These are phyloP conservation scores for Chlorodrepanis virens DNA, from an alignment of 2,113 vertebrate genomes.

Conservation along the genomic window DNA sequence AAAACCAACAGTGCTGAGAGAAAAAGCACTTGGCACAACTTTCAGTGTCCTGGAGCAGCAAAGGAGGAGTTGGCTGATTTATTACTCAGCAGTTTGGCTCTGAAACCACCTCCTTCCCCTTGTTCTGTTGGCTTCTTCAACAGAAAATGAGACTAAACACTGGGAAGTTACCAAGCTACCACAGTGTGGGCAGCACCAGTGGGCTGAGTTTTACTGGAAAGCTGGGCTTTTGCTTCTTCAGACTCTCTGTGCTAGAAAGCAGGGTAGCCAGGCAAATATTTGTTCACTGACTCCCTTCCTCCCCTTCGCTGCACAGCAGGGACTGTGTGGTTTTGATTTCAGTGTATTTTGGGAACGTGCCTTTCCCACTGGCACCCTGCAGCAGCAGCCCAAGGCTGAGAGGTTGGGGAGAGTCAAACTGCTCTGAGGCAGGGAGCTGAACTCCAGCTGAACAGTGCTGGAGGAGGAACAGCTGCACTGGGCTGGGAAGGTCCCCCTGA, in stretches of 20 bases:
- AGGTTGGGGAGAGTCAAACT: not conserved
- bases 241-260: slow-evolving; percentile 5
- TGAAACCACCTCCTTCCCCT: not conserved
- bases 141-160: not conserved
- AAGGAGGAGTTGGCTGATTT: slow-evolving; percentile 2
- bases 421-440: not conserved
- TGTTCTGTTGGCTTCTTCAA: not conserved
- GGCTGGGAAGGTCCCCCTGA: not conserved
- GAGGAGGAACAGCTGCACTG: not conserved
- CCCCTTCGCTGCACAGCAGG: not conserved
- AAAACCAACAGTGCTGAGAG: not conserved
- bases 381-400: not conserved
- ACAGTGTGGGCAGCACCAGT: not conserved
- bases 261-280: slow-evolving; percentile 22
- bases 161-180: not conserved
- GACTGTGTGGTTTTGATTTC: not conserved
- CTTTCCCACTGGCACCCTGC: not conserved
- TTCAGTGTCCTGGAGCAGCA: not conserved
- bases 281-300: slow-evolving; percentile 7
- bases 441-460: not conserved
- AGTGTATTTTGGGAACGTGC: slow-evolving; percentile 28
- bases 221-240: not conserved
- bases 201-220: slow-evolving; percentile 19
- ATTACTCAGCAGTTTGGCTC: slow-evolving; percentile 1
- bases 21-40: not conserved